A percentile compares a stretch with the other conserved stretches of the same genome.
Conservation (phyloP, 2,797 vertebrate genomes). For the Poecilia gillii region DNA sequence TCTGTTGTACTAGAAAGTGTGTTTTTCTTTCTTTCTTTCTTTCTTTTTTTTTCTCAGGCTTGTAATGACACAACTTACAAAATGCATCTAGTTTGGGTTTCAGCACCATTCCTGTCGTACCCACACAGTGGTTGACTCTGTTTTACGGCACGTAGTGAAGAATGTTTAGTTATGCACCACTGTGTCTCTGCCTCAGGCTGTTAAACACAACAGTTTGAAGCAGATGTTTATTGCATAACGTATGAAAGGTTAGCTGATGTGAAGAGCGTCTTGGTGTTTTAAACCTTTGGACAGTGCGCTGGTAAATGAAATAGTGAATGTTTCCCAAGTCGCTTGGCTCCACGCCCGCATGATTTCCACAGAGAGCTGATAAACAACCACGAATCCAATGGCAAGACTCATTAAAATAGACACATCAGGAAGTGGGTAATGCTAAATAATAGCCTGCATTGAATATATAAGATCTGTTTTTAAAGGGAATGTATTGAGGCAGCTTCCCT, state of each 20-base stretch:
- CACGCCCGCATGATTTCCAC: conserved; percentile 16
- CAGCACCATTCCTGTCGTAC: background rate
- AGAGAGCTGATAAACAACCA: conserved; percentile 7
- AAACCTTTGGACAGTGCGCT: conserved; percentile 27
- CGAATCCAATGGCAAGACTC: conserved; percentile 1
- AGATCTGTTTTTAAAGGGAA: background rate
- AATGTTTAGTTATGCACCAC: conserved; percentile 18
- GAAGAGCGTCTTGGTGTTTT: conserved; percentile 6
- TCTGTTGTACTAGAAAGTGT: background rate
- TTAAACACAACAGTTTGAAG: conserved; percentile 21
- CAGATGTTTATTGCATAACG: conserved; percentile 23
- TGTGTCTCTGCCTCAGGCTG: conserved; percentile 4
- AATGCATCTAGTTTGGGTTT: background rate
- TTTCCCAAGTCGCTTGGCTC: conserved; percentile 20
- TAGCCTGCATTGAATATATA: conserved; percentile 1
- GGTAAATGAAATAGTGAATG: conserved; percentile 26
- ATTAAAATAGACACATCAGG: conserved; percentile 8
- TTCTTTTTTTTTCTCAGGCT: background rate
- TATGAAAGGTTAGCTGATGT: conserved; percentile 17
- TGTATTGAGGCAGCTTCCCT: background rate
- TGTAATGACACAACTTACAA: background rate
- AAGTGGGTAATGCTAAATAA: conserved; percentile 9
- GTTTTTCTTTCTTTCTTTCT: background rate
- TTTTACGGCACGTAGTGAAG: conserved; percentile 7
- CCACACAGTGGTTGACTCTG: conserved; percentile 6